These are phyloP conservation scores for Acyrthosiphon pisum DNA, from an alignment of 1,140 invertebrate genomes.

Conservation along the genomic window DNA sequence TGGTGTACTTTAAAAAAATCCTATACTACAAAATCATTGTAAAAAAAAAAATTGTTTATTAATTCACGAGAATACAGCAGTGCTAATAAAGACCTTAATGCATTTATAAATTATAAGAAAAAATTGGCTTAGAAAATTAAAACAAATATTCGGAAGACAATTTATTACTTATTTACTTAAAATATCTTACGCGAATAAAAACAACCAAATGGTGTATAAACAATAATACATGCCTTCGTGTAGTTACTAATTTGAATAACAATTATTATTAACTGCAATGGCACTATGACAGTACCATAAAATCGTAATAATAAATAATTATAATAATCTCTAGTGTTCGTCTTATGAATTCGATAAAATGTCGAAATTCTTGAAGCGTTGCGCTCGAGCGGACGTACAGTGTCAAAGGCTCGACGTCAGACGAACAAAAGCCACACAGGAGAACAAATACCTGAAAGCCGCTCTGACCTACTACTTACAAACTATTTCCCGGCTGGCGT, in stretches of 20 bases:
- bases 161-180: too few relatives aligned
- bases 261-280: background rate
- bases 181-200: background rate
- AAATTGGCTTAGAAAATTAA: too few relatives aligned
- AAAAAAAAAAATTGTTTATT: too few relatives aligned
- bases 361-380: conserved; percentile 40
- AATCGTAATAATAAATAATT: background rate
- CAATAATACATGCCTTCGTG: background rate
- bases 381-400: background rate
- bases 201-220: background rate
- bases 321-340: background rate
- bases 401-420: background rate
- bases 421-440: background rate
- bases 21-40: too few relatives aligned
- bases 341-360: background rate
- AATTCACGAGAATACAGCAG: too few relatives aligned
- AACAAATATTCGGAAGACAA: too few relatives aligned
- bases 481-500: conserved; percentile 11
- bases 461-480: conserved; percentile 33
- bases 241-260: background rate
- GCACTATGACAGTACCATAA: background rate
- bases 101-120: too few relatives aligned
- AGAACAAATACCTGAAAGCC: conserved; percentile 40
- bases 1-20: background rate
- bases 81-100: too few relatives aligned